phyloP scores from a whole-genome alignment of 2,888 invertebrate species.

The Choreutis nemorana region DNA sequence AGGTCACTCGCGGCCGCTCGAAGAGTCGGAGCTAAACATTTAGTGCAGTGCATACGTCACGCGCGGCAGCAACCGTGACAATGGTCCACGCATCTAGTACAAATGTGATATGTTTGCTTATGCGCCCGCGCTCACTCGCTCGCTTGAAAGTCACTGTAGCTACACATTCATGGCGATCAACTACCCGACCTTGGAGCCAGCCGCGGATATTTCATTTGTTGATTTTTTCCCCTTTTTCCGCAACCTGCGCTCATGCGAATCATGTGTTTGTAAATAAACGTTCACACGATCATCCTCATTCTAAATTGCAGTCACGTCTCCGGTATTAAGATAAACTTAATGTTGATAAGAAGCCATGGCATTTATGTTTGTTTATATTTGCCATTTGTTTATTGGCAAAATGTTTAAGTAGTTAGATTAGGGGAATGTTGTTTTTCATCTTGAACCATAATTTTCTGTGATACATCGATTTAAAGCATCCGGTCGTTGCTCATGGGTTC shows the following conservation, averaged over 20 bases:
- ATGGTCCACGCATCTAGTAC: constrained; percentile 18
- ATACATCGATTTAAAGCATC: constrained; percentile 6
- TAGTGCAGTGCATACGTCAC: no score
- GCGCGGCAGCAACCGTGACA: constrained; percentile 12
- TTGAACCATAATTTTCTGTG: background rate
- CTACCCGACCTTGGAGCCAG: constrained; percentile 47
- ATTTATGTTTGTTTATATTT: background rate
- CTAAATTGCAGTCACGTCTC: constrained; percentile 17
- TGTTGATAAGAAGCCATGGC: background rate
- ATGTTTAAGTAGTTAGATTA: background rate
- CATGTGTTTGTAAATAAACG: constrained; percentile 12
- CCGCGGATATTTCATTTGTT: constrained; percentile 48
- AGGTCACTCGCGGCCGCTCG: no score
- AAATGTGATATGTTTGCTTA: constrained; percentile 9
- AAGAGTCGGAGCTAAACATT: background rate
- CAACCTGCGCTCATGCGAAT: constrained; percentile 26
- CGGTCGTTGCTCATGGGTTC: constrained; percentile 20
- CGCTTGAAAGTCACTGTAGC: constrained; percentile 47
- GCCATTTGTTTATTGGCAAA: background rate
- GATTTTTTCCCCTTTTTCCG: constrained; percentile 48
- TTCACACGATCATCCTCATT: constrained; percentile 6
- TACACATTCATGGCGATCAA: constrained; percentile 47
- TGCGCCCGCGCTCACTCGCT: constrained; percentile 1
- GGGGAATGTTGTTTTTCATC: background rate
- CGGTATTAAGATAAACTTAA: constrained; percentile 15